Evolutionary conservation across 2,888 invertebrate species (phyloP).

Genomic region (Stenurella melanura): DNA sequence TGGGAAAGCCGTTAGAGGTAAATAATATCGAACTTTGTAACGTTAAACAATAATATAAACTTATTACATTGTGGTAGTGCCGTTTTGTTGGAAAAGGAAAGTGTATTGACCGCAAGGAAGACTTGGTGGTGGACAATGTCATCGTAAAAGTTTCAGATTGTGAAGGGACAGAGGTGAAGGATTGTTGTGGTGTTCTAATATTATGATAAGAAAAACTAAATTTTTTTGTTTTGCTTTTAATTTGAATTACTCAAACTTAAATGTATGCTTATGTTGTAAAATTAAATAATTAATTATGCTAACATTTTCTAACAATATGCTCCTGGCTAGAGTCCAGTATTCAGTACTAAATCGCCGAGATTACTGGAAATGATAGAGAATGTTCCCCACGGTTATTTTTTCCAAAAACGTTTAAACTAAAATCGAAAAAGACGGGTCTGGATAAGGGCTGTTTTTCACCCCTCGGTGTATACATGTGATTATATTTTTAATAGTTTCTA

Average conservation of each 20-base stretch:
- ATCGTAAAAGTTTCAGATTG: constrained; percentile 45
- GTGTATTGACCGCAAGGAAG: constrained; percentile 53
- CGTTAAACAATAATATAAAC: neutral
- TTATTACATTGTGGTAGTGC: constrained; percentile 54
- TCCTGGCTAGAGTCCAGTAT: too few relatives aligned
- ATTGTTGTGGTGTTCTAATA: constrained; percentile 23
- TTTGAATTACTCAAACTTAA: too few relatives aligned
- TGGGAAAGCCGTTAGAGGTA: constrained; percentile 90
- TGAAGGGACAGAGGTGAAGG: constrained; percentile 61
- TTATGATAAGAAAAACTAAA: constrained; percentile 5
- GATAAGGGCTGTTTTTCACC: too few relatives aligned
- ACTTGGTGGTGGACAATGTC: constrained; percentile 52
- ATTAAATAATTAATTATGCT: neutral
- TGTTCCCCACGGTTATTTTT: too few relatives aligned
- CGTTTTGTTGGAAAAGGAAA: constrained; percentile 59
- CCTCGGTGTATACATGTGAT: too few relatives aligned
- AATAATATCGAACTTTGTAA: constrained; percentile 50
- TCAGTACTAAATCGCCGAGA: too few relatives aligned
- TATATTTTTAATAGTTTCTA: too few relatives aligned
- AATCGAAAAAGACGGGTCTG: too few relatives aligned
- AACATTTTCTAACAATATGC: neutral
- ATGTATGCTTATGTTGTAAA: neutral
- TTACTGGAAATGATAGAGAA: too few relatives aligned
- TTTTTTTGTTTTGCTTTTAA: too few relatives aligned
- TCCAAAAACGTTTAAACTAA: too few relatives aligned